Evolutionary conservation across 2,113 vertebrate genomes (phyloP).

Genomic region (Phrynocephalus versicolor): DNA sequence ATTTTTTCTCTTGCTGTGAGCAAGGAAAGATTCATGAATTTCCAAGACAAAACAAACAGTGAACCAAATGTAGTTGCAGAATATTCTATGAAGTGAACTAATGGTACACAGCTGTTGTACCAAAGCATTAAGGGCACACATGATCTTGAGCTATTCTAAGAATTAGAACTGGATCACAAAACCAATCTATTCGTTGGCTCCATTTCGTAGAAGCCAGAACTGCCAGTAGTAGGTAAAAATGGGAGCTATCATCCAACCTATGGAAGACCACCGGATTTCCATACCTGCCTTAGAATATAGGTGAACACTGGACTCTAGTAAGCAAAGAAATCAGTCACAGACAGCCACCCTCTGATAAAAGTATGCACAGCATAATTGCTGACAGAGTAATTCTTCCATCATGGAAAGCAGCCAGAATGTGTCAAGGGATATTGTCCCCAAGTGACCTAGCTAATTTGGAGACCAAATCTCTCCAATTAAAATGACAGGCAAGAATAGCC

Average conservation of each 20-base stretch:
- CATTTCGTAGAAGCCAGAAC: neutral
- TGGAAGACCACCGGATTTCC: neutral
- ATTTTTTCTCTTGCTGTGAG: too few species aligned
- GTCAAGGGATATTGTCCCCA: conserved; percentile 17
- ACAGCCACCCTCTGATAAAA: neutral
- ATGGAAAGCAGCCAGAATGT: conserved; percentile 41
- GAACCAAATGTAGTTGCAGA: too few species aligned
- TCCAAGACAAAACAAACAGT: too few species aligned
- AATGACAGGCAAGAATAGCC: conserved; percentile 42
- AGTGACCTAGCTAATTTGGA: conserved; percentile 43
- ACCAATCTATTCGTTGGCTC: neutral
- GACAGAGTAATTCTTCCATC: conserved; percentile 40
- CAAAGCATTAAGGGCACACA: too few species aligned
- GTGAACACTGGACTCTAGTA: neutral
- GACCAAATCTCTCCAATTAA: conserved; percentile 49
- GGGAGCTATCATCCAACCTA: neutral
- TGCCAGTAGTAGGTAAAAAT: neutral
- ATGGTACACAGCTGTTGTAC: too few species aligned
- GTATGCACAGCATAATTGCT: conserved; percentile 23
- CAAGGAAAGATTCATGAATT: too few species aligned
- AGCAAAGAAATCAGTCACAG: neutral
- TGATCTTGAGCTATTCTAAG: neutral
- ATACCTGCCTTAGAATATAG: neutral
- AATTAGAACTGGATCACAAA: neutral
- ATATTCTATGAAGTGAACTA: too few species aligned